phyloP scores from a whole-genome alignment of 92 coral and sea anemone genomes.

The Zoanthus sansibaricus region DNA sequence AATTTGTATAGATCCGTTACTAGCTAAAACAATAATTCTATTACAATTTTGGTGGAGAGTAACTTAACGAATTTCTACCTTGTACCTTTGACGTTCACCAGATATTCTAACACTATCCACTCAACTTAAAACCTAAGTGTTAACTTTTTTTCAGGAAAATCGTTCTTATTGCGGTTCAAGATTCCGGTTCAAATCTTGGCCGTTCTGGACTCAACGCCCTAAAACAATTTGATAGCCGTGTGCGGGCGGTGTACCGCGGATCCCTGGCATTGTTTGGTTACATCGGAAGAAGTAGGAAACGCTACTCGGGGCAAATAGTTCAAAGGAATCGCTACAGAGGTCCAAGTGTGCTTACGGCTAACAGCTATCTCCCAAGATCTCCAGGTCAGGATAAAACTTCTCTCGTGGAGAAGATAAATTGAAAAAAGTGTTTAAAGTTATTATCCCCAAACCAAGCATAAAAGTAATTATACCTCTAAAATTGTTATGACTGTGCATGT shows the following conservation, averaged over 20 bases:
- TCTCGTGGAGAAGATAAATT: background rate
- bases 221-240: background rate
- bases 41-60: no score
- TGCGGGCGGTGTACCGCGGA: conserved; percentile 22
- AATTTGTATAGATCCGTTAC: no score
- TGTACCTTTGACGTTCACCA: no score
- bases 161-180: conserved; percentile 66
- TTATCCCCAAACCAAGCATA: no score
- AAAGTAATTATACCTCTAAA: no score
- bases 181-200: conserved; percentile 44
- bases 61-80: no score
- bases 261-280: conserved; percentile 35
- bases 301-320: conserved; percentile 10
- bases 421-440: no score
- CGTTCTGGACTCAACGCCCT: conserved; percentile 52
- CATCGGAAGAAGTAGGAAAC: conserved; percentile 30
- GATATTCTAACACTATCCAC: no score
- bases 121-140: no score
- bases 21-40: no score
- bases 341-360: conserved; percentile 8
- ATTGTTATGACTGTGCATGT: no score
- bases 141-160: conserved; percentile 31
- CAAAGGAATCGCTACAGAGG: conserved; percentile 36
- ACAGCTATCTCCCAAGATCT: conserved; percentile 26
- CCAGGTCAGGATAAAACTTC: background rate